A percentile compares a stretch with the other conserved stretches of the same genome.
Evolutionary conservation across 2,888 invertebrate species (phyloP).

Genomic region (Andrena camellia): DNA sequence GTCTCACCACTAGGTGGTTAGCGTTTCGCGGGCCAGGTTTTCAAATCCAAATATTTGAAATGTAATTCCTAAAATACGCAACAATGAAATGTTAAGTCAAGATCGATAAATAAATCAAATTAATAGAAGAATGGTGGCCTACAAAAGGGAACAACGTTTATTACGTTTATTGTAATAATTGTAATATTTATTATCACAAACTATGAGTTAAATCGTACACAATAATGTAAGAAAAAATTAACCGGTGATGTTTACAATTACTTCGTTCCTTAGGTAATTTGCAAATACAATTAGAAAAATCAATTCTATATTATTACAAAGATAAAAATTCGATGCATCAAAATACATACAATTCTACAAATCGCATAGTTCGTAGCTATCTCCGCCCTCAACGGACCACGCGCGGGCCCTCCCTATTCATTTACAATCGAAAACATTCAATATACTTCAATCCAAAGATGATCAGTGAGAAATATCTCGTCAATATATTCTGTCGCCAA

Average conservation of each 20-base stretch:
- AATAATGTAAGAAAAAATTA: constrained; percentile 79
- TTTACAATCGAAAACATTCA: constrained; percentile 24
- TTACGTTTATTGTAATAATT: constrained; percentile 68
- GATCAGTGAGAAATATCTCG: constrained; percentile 30
- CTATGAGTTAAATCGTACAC: constrained; percentile 82
- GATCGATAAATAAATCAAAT: no score
- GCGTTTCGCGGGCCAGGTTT: no score
- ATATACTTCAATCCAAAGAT: constrained; percentile 10
- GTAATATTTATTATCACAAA: constrained; percentile 85
- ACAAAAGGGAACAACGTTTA: not conserved
- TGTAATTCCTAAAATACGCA: no score
- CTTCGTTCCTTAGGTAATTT: constrained; percentile 39
- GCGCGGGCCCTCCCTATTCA: not conserved
- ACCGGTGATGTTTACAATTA: constrained; percentile 61
- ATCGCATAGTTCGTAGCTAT: constrained; percentile 15
- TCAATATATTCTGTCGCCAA: constrained; percentile 40
- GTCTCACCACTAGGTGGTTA: no score
- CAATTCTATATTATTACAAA: constrained; percentile 16
- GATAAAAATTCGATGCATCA: constrained; percentile 32
- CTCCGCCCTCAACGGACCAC: not conserved
- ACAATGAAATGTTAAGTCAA: no score
- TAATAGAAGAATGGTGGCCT: no score
- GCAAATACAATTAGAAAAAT: constrained; percentile 7
- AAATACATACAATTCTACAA: constrained; percentile 21
- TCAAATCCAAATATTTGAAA: no score